Base-by-base conservation (phyloP, 1,140 invertebrate genomes). In the Sitophilus oryzae region DNA sequence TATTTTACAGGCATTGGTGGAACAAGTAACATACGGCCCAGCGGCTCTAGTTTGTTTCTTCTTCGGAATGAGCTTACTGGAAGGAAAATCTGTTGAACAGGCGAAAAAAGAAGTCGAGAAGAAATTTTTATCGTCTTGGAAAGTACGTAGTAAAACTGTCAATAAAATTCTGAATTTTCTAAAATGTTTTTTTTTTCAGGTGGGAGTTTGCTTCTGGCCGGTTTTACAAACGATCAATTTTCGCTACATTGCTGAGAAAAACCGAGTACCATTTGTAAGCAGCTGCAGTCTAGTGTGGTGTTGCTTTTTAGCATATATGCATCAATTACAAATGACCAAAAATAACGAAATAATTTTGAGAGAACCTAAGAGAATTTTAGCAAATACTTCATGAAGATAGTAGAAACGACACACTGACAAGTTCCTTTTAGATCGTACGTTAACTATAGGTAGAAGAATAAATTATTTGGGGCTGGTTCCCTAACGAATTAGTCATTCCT, bases 291-390 rank as follows among this genome's bases (percentile, higher is more conserved):
- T 92, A 43, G 70, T 89, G 53, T 93, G 89, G 89, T 89, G 87
- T 18, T 84, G 84, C 60, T 91, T 90, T 69, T 73, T 93, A 44
- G 85, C 89, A 0, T 91, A 90, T 62, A 89, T 91, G 85, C 89
- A 92, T 70, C 80, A 88, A 56, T 60, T 86, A 36, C 79, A 88
- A 64, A 64, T 77, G 1, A 14, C 50, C 10, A 71, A 74, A 59
- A 56, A 69, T 42, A 61, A 70, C 25, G 43, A 68, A 44, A 56
- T 56, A n/a, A n/a, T n/a, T n/a, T n/a, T n/a, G n/a, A n/a, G n/a
- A n/a, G n/a, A n/a, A n/a, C n/a, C n/a, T n/a, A n/a, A n/a, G n/a
- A n/a, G n/a, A n/a, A n/a, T n/a, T n/a, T n/a, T n/a, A n/a, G n/a
- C n/a, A n/a, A n/a, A n/a, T n/a, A n/a, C n/a, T n/a, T n/a, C n/a